Conservation (phyloP, 2,888 invertebrate genomes). For the Blastobasis adustella region DNA sequence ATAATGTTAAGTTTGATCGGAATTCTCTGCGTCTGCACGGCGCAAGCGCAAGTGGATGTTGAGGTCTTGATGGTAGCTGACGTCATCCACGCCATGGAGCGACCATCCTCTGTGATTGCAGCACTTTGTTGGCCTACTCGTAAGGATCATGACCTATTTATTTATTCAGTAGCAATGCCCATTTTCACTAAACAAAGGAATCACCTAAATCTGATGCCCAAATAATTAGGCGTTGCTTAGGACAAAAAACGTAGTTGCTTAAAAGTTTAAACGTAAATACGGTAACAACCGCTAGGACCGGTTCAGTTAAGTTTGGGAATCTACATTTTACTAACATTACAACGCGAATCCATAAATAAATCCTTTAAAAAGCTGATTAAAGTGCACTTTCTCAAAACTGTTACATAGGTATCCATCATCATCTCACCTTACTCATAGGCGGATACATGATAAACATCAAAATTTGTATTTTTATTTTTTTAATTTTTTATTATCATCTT, state of each 20-base stretch:
- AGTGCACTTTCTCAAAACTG: too few species aligned
- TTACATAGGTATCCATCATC: too few species aligned
- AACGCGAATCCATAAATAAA: too few species aligned
- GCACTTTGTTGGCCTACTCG: conserved; percentile 42
- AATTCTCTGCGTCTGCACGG: conserved; percentile 8
- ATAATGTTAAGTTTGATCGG: too few species aligned
- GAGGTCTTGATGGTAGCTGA: conserved; percentile 34
- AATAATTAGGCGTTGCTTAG: background rate
- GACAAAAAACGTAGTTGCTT: background rate
- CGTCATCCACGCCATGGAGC: conserved; percentile 34
- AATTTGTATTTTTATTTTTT: too few species aligned
- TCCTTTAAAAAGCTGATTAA: too few species aligned
- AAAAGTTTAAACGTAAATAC: background rate
- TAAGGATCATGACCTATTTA: conserved; percentile 23
- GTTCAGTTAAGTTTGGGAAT: too few species aligned
- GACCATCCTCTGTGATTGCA: conserved; percentile 38
- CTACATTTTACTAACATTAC: too few species aligned
- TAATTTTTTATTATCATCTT: too few species aligned
- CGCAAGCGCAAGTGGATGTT: conserved; percentile 19
- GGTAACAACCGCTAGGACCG: background rate
- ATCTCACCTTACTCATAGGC: too few species aligned
- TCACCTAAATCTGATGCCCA: background rate
- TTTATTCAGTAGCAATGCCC: background rate
- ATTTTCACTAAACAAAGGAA: background rate
- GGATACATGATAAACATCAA: too few species aligned